Percentiles rank a stretch among this genome's conserved stretches.
phyloP scores from a whole-genome alignment of 2,888 invertebrate species.

The Mimumesa dahlbomi region DNA sequence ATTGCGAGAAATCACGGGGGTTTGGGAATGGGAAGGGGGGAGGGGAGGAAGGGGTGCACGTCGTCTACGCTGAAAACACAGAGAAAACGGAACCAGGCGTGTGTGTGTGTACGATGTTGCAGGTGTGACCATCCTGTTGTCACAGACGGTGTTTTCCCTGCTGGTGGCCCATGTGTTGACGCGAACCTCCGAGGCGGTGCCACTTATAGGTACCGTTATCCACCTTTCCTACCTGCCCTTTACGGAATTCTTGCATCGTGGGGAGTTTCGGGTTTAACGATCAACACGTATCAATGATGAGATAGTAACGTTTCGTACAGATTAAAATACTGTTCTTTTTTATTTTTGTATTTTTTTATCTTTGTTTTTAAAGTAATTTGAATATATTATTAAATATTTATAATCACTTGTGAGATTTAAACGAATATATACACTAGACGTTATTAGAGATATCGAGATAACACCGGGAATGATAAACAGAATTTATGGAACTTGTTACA shows the following conservation, averaged over 20 bases:
- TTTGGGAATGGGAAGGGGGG: not conserved
- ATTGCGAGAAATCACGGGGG: too few species aligned
- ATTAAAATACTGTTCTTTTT: too few species aligned
- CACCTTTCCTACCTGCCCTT: slow-evolving; percentile 54
- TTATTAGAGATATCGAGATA: too few species aligned
- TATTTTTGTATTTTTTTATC: not conserved
- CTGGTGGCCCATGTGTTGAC: slow-evolving; percentile 99
- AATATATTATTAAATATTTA: not conserved
- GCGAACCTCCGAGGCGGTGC: slow-evolving; percentile 99
- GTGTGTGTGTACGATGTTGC: slow-evolving; percentile 87
- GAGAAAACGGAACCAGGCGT: slow-evolving; percentile 78
- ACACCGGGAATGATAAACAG: too few species aligned
- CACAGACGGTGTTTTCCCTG: slow-evolving; percentile 99
- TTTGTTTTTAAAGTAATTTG: too few species aligned
- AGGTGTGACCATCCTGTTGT: slow-evolving; percentile 99
- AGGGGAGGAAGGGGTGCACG: slow-evolving; percentile 43
- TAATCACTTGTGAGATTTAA: too few species aligned
- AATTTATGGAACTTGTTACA: too few species aligned
- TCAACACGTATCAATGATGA: not conserved
- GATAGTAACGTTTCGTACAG: too few species aligned
- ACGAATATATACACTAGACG: too few species aligned
- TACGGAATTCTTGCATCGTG: slow-evolving; percentile 17
- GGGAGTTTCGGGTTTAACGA: slow-evolving; percentile 30
- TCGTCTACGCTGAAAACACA: slow-evolving; percentile 44
- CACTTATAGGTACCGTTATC: slow-evolving; percentile 94